Base-by-base conservation (phyloP, 2,797 vertebrate genomes). In the Clarias laeviceps region DNA sequence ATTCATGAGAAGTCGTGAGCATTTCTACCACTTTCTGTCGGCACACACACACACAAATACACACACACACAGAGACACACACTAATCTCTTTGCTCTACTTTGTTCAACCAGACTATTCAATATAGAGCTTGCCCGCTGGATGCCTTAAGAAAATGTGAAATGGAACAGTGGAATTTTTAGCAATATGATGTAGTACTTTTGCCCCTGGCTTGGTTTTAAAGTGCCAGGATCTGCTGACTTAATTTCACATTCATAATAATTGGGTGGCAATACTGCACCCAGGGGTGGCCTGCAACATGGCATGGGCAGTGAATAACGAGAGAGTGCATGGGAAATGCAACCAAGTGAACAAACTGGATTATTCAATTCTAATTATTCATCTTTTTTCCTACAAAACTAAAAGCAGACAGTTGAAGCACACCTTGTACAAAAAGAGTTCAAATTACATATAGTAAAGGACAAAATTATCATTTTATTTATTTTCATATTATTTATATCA, bases 71-170 rank as follows among this genome's bases (percentile, higher is more conserved):
- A 4, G 2, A 37, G 34, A 37, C 2, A 37, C 34, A 37, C 34
- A 37, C 34, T 37, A 37, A 37, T 69, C 45, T 70, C 50, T 34
- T 82, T 45, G 15, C n/a, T 86, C 27, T 80, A 66, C 77, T 80
- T 45, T 81, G 68, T 45, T 85, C 20, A 27, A 29, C 77, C 40
- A 78, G 40, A 37, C 29, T 64, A 79, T 68, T 61, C 15, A 69
- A 50, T 83, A n/a, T 68, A 56, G 72, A 22, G 7, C 54, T 61
- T 82, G 64, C 65, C 82, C 40, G 64, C 77, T 83, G 27, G 45
- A 83, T 76, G 76, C 61, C 34, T 82, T 69, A 74, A 32, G 85
- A 59, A 45, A 69, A 27, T 66, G 17, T 82, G 15, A 57, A 77
- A 78, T 82, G 72, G 70, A 32, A 61, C 22, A 15, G 2, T 40